Evolutionary conservation across 1,140 invertebrate genomes (phyloP).

Genomic region (Microplitis mediator): DNA sequence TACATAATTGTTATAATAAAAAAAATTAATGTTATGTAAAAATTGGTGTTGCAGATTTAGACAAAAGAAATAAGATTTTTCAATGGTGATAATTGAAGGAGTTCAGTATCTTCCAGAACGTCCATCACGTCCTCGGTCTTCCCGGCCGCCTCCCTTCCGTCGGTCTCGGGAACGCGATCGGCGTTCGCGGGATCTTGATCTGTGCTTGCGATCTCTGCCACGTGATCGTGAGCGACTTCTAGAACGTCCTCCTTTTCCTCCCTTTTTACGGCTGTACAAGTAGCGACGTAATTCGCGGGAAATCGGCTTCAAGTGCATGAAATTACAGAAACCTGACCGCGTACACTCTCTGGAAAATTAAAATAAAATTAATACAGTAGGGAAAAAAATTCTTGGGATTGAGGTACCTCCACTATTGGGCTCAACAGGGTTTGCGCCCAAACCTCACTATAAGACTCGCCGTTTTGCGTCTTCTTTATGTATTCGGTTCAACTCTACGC

Average conservation of each 20-base stretch:
- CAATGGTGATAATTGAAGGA: neutral
- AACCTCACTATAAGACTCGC: too few relatives aligned
- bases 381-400: too few relatives aligned
- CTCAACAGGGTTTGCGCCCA: too few relatives aligned
- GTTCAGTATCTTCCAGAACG: slow-evolving; percentile 59
- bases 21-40: too few relatives aligned
- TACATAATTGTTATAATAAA: too few relatives aligned
- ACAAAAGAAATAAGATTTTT: neutral
- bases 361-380: too few relatives aligned
- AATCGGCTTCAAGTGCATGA: slow-evolving; percentile 99
- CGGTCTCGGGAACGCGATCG: slow-evolving; percentile 54
- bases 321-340: slow-evolving; percentile 98
- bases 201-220: slow-evolving; percentile 51
- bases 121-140: slow-evolving; percentile 58
- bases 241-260: slow-evolving; percentile 61
- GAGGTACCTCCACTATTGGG: too few relatives aligned
- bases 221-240: slow-evolving; percentile 52
- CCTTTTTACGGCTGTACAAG: slow-evolving; percentile 51
- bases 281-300: slow-evolving; percentile 89
- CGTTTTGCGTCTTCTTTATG: too few relatives aligned
- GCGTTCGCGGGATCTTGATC: slow-evolving; percentile 59
- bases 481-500: too few relatives aligned
- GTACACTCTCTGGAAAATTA: slow-evolving; percentile 87
- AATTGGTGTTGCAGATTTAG: too few relatives aligned
- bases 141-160: slow-evolving; percentile 41